phyloP scores from a whole-genome alignment of 1,140 invertebrate species.

The Choristoneura fumiferana region DNA sequence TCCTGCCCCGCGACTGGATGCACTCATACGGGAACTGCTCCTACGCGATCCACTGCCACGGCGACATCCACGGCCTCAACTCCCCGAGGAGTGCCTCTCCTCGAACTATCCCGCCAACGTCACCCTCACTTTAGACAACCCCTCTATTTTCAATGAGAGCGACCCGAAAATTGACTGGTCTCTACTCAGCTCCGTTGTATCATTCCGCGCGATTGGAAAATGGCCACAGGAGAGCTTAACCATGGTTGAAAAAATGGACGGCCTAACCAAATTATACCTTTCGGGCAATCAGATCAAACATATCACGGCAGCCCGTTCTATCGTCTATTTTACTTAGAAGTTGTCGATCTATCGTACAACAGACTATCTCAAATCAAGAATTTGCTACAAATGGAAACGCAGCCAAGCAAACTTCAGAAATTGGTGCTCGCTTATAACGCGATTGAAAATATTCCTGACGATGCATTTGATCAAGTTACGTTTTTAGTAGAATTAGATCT shows the following conservation, averaged over 20 bases:
- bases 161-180: constrained; percentile 32
- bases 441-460: constrained; percentile 41
- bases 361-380: constrained; percentile 43
- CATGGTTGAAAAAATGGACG: constrained; percentile 46
- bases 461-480: constrained; percentile 48
- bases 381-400: constrained; percentile 48
- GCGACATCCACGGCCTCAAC: constrained; percentile 34
- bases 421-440: constrained; percentile 49
- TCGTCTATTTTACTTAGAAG: constrained; percentile 39
- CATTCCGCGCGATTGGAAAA: constrained; percentile 39
- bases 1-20: constrained; percentile 42
- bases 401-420: constrained; percentile 43
- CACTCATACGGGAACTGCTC: constrained; percentile 38
- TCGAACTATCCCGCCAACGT: constrained; percentile 49
- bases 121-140: constrained; percentile 45
- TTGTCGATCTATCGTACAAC: constrained; percentile 52
- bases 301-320: constrained; percentile 45
- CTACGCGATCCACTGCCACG: constrained; percentile 45
- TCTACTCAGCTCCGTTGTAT: constrained; percentile 42
- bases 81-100: constrained; percentile 43
- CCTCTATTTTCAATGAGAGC: constrained; percentile 39
- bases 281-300: constrained; percentile 38
- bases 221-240: constrained; percentile 48
- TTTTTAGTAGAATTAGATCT: constrained; percentile 58
- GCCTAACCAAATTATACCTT: constrained; percentile 40